Evolutionary conservation across 2,113 vertebrate species (phyloP), one percentile per base, ranked within the genome.

Genomic region (Salvator merianae): DNA sequence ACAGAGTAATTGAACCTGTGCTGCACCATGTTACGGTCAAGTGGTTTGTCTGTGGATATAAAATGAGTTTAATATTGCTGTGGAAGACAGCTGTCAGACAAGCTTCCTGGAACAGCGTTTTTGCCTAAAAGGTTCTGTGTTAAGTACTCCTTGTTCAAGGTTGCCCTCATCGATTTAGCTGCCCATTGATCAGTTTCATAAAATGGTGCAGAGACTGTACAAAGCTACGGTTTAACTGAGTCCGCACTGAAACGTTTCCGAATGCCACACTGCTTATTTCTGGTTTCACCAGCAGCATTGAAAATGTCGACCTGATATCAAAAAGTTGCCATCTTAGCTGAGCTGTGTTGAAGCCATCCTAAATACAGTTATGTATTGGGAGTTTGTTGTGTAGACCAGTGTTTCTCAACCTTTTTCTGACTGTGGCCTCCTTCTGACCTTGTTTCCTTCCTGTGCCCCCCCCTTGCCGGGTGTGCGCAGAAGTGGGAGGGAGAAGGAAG

Each of bases 111-210:
- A 2, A 40, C 14, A n/a, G 28, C 47, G 32, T 0, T n/a, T 74
- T 88, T 87, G 79, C 77, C 86, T 65, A 0, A 79, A 0, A 55
- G 22, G 0, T 68, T 72, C 75, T 13, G 34, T 5, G 0, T 75
- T 84, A 92, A 93, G 90, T 91, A 90, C 76, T 88, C 40, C 2
- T 0, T 63, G 74, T 34, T 50, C 36, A 20, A 38, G 71, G 84
- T 65, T 86, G 63, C 81, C 80, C 1, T 32, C 30, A 80, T 47
- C 26, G 47, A 53, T 73, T 66, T 80, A 40, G 22, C 40, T 26
- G 55, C 18, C 69, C 32, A 63, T n/a, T 65, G 24, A 63, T 72
- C 43, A 77, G 36, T 63, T 36, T 72, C 47, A 82, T 82, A 76
- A 77, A 53, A 79, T 77, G 81, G 38, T 55, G 81, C 77, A 73